Evolutionary conservation across 2,797 vertebrate species (phyloP).

Genomic region (Clarias fuscus): DNA sequence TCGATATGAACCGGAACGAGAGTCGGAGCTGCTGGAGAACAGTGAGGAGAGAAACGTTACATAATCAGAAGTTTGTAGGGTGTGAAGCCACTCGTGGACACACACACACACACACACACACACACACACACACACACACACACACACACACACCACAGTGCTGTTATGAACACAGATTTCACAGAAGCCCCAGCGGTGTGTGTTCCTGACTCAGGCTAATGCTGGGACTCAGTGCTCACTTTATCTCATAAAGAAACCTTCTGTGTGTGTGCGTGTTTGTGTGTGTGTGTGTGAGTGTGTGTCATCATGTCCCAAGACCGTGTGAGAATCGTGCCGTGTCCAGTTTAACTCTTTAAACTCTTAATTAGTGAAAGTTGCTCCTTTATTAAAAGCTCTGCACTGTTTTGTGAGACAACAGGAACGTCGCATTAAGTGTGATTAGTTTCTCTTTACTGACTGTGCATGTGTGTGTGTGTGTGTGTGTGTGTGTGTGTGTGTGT

Average conservation of each 20-base stretch:
- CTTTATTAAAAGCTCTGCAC: background rate
- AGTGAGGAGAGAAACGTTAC: too few relatives aligned
- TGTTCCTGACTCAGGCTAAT: background rate
- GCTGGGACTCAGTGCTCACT: background rate
- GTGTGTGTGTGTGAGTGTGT: background rate
- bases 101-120: too few relatives aligned
- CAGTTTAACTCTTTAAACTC: background rate
- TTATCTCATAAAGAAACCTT: background rate
- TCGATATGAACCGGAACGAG: too few relatives aligned
- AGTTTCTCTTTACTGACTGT: background rate
- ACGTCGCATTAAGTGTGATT: background rate
- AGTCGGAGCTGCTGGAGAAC: too few relatives aligned
- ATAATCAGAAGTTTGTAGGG: too few relatives aligned
- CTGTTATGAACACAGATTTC: background rate
- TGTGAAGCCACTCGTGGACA: too few relatives aligned
- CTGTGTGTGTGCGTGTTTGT: background rate
- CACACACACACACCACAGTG: too few relatives aligned
- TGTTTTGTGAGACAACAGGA: background rate
- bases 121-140: too few relatives aligned
- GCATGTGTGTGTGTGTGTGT: too few relatives aligned
- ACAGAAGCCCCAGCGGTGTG: background rate
- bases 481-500: conserved; percentile 1
- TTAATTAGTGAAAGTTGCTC: background rate
- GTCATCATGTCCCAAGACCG: background rate
- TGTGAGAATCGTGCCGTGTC: background rate